Conservation (phyloP, 2,797 vertebrate species). For the Propithecus deckenii region DNA sequence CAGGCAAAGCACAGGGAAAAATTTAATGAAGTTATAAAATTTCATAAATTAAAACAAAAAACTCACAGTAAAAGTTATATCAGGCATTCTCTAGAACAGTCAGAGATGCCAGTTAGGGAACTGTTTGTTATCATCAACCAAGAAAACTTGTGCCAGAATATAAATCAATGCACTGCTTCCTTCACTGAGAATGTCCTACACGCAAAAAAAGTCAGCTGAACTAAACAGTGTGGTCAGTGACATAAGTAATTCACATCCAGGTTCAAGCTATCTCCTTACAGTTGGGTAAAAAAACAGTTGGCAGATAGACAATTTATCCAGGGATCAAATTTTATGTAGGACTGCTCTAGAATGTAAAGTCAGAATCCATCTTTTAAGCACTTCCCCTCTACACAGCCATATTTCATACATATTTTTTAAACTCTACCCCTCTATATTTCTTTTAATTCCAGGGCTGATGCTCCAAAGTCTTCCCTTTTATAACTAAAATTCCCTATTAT, state of each 20-base stretch:
- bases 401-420: background rate
- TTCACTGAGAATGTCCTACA: background rate
- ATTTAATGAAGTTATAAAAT: constrained; percentile 12
- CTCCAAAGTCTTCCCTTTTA: background rate
- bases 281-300: background rate
- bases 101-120: background rate
- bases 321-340: background rate
- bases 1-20: background rate
- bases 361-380: background rate
- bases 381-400: background rate
- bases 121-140: background rate
- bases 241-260: background rate
- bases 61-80: background rate
- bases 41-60: constrained; percentile 38
- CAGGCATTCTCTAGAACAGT: background rate
- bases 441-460: background rate
- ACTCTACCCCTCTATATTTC: background rate
- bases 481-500: background rate
- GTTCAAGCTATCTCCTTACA: background rate
- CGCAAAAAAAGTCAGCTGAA: background rate
- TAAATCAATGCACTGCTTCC: background rate
- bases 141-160: background rate
- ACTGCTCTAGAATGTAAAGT: background rate
- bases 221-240: background rate
- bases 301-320: background rate